These are phyloP conservation scores for Cyphomyrmex costatus DNA, from an alignment of 1,140 invertebrate species.

Conservation along the genomic window DNA sequence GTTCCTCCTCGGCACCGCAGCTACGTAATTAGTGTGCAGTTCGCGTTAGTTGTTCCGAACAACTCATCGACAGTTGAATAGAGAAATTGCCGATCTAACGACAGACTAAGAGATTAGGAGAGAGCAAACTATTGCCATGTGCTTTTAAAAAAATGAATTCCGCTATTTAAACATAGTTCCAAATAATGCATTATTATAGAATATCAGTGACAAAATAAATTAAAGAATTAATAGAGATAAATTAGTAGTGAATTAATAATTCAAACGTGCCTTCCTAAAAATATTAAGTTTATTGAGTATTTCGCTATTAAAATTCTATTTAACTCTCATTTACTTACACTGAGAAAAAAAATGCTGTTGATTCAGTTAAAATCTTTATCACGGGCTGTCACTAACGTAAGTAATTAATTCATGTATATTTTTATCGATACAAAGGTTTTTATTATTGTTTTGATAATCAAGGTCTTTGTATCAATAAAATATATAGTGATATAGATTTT, in stretches of 20 bases:
- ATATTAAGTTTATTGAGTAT: not conserved
- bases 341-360: too few species aligned
- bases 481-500: too few species aligned
- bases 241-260: not conserved
- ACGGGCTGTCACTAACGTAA: too few species aligned
- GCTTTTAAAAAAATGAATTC: not conserved
- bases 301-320: slow-evolving; percentile 31
- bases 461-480: too few species aligned
- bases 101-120: not conserved
- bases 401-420: too few species aligned
- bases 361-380: too few species aligned
- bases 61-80: slow-evolving; percentile 4
- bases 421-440: too few species aligned
- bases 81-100: slow-evolving; percentile 43
- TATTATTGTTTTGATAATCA: too few species aligned
- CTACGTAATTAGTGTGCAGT: slow-evolving; percentile 46
- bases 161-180: not conserved
- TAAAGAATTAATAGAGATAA: not conserved
- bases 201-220: not conserved
- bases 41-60: not conserved
- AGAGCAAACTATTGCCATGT: not conserved
- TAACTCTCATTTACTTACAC: not conserved
- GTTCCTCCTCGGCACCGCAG: slow-evolving; percentile 35
- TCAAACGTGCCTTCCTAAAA: not conserved
- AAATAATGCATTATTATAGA: not conserved